phyloP scores from a whole-genome alignment of 2,888 invertebrate species.

The Phragmatobia fuliginosa region DNA sequence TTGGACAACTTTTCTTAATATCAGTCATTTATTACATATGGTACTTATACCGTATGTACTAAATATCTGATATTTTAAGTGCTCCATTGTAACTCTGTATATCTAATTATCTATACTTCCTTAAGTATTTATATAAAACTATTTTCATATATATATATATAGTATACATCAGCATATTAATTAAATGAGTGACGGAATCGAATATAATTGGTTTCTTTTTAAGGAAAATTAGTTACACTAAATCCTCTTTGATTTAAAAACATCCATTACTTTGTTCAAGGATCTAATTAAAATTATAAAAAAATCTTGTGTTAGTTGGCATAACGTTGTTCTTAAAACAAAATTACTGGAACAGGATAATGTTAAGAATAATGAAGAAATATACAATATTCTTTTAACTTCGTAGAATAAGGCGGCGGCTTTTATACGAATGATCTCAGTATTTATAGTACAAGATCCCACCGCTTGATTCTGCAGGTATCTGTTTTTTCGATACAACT shows the following conservation, averaged over 20 bases:
- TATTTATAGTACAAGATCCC: too few species aligned
- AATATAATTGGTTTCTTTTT: not conserved
- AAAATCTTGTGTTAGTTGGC: not conserved
- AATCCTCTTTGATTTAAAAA: not conserved
- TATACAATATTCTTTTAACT: constrained; percentile 6
- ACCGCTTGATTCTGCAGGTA: too few species aligned
- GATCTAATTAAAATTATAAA: not conserved
- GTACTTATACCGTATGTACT: too few species aligned
- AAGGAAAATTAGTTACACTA: not conserved
- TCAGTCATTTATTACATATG: too few species aligned
- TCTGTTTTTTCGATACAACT: too few species aligned
- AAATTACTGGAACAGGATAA: not conserved
- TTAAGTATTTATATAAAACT: too few species aligned
- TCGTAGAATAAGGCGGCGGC: constrained; percentile 51
- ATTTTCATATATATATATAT: too few species aligned
- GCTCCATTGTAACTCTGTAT: too few species aligned
- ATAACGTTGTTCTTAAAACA: too few species aligned
- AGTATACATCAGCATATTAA: not conserved
- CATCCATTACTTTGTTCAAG: not conserved
- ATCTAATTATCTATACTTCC: too few species aligned
- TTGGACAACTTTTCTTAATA: too few species aligned
- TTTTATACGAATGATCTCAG: constrained; percentile 59
- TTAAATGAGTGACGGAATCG: not conserved
- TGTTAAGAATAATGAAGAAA: not conserved
- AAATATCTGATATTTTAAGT: too few species aligned